Evolutionary conservation across 2,797 vertebrate species (phyloP).

Genomic region (Arnoldichthys spilopterus): DNA sequence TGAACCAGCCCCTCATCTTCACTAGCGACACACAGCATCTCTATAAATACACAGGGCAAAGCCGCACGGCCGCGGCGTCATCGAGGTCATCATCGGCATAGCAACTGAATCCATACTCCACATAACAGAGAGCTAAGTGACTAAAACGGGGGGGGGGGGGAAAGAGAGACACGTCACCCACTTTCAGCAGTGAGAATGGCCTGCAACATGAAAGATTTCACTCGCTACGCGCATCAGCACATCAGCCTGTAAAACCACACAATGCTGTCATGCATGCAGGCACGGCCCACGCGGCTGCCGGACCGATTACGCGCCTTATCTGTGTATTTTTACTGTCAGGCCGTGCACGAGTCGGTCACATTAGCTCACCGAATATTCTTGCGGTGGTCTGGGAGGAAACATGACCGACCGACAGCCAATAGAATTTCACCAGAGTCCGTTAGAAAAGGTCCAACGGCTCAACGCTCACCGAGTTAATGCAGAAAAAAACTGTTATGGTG

Average conservation of each 20-base stretch:
- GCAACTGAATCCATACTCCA: constrained; percentile 36
- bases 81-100: constrained; percentile 24
- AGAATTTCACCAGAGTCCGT: too few relatives aligned
- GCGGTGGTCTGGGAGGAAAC: too few relatives aligned
- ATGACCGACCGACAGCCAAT: too few relatives aligned
- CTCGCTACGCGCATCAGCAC: background rate
- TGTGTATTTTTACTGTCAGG: too few relatives aligned
- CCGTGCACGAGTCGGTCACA: too few relatives aligned
- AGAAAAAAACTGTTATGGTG: too few relatives aligned
- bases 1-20: constrained; percentile 26
- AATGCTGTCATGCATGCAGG: background rate
- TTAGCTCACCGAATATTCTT: too few relatives aligned
- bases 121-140: constrained; percentile 10
- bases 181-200: background rate
- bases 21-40: constrained; percentile 17
- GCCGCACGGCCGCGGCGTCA: constrained; percentile 40
- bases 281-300: too few relatives aligned
- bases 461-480: too few relatives aligned
- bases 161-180: background rate
- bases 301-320: too few relatives aligned
- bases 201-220: too few relatives aligned
- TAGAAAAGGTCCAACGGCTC: too few relatives aligned
- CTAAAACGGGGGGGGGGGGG: background rate
- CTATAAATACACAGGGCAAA: constrained; percentile 49
- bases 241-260: background rate